Evolutionary conservation across 1,140 invertebrate genomes (phyloP).

Genomic region (Drosophila kepulauana): DNA sequence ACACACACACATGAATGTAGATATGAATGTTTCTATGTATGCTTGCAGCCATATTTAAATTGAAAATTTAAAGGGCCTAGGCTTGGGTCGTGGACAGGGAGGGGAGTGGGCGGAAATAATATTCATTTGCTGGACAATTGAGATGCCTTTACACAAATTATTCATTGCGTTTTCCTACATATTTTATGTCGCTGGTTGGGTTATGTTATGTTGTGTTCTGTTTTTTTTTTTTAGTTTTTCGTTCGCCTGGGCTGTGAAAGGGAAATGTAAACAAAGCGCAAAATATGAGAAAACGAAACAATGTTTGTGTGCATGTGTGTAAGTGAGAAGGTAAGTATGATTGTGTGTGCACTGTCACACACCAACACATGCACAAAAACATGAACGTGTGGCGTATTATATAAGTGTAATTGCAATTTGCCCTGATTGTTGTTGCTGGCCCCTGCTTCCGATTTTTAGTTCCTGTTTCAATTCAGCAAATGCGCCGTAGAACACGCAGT

Average conservation of each 20-base stretch:
- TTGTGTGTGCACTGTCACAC: constrained; percentile 12
- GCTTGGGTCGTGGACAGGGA: not conserved
- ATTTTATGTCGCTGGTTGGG: constrained; percentile 34
- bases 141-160: constrained; percentile 76
- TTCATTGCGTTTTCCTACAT: constrained; percentile 38
- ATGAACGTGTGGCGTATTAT: constrained; percentile 55
- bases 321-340: constrained; percentile 21
- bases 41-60: constrained; percentile 69
- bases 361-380: constrained; percentile 33
- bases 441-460: constrained; percentile 17
- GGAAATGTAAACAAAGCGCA: constrained; percentile 79
- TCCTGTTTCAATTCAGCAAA: constrained; percentile 22
- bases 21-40: constrained; percentile 32
- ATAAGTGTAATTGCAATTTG: constrained; percentile 78
- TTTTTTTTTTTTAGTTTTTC: not conserved
- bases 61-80: constrained; percentile 71
- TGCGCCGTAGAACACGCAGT: constrained; percentile 21
- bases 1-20: constrained; percentile 6
- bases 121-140: constrained; percentile 44
- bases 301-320: constrained; percentile 12
- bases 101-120: constrained; percentile 5
- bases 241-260: constrained; percentile 51
- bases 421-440: constrained; percentile 54
- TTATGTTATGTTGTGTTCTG: constrained; percentile 1
- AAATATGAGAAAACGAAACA: constrained; percentile 56